Conservation (phyloP, 2,888 invertebrate species). For the Pollenia angustigena region DNA sequence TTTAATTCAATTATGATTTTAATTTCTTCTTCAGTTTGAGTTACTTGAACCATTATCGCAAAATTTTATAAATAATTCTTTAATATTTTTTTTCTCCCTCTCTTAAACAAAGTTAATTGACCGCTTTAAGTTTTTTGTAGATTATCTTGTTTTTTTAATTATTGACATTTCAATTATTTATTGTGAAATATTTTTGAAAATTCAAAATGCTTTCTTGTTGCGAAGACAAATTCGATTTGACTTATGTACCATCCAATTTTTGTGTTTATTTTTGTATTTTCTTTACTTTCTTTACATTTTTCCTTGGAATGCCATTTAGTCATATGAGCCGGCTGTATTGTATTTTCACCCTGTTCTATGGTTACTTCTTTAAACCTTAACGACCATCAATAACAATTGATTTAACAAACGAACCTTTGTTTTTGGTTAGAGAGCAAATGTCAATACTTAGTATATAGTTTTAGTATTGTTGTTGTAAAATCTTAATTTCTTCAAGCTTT, state of each 20-base stretch:
- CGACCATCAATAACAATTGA: conserved; percentile 66
- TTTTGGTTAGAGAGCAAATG: conserved; percentile 33
- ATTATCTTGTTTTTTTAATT: conserved; percentile 18
- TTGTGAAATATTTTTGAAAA: background rate
- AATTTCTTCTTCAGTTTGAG: conserved; percentile 83
- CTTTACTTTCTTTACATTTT: background rate
- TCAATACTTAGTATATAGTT: conserved; percentile 52
- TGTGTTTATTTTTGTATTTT: background rate
- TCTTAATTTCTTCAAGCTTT: conserved; percentile 1
- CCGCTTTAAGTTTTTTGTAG: conserved; percentile 24
- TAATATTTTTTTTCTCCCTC: background rate
- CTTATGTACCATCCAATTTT: conserved; percentile 10
- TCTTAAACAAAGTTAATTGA: conserved; percentile 47
- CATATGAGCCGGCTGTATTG: conserved; percentile 27
- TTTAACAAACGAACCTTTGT: conserved; percentile 53
- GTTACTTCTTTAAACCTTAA: conserved; percentile 32
- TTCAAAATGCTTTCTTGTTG: conserved; percentile 19
- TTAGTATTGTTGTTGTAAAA: background rate
- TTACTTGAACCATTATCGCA: conserved; percentile 81
- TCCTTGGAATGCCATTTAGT: conserved; percentile 38
- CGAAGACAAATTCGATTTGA: conserved; percentile 47
- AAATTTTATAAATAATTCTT: conserved; percentile 4
- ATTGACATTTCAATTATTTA: background rate
- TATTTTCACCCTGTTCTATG: conserved; percentile 34
- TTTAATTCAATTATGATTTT: conserved; percentile 83